phyloP scores from a whole-genome alignment of 2,113 vertebrate genomes.

The Antechinus stuartii region DNA sequence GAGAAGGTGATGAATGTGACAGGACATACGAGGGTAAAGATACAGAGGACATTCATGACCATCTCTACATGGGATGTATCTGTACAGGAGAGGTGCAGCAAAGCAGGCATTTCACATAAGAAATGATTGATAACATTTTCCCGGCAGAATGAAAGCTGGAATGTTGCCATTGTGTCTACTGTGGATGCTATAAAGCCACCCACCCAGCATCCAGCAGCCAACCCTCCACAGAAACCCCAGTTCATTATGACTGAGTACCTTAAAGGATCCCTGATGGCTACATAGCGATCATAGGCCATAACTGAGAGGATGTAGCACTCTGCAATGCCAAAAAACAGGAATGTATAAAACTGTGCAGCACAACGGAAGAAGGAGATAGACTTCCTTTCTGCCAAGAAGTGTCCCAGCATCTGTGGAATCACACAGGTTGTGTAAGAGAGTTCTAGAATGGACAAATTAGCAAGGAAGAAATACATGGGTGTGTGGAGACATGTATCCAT shows the following conservation, averaged over 20 bases:
- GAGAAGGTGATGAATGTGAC: conserved; percentile 22
- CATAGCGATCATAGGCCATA: background rate
- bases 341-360: background rate
- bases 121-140: conserved; percentile 55
- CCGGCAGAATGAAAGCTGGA: conserved; percentile 45
- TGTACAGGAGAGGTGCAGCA: conserved; percentile 41
- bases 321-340: background rate
- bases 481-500: background rate
- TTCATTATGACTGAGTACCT: background rate
- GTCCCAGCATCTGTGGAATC: background rate
- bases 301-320: background rate
- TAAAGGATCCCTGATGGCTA: background rate
- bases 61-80: background rate
- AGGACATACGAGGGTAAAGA: background rate
- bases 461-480: background rate
- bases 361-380: background rate
- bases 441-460: background rate
- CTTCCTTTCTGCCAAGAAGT: background rate
- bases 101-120: conserved; percentile 39
- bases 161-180: background rate
- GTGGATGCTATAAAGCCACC: background rate
- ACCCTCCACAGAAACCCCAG: background rate
- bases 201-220: background rate
- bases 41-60: background rate
- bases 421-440: background rate